Evolutionary conservation across 2,113 vertebrate species (phyloP).

Genomic region (Brachyhypopomus occidentalis): DNA sequence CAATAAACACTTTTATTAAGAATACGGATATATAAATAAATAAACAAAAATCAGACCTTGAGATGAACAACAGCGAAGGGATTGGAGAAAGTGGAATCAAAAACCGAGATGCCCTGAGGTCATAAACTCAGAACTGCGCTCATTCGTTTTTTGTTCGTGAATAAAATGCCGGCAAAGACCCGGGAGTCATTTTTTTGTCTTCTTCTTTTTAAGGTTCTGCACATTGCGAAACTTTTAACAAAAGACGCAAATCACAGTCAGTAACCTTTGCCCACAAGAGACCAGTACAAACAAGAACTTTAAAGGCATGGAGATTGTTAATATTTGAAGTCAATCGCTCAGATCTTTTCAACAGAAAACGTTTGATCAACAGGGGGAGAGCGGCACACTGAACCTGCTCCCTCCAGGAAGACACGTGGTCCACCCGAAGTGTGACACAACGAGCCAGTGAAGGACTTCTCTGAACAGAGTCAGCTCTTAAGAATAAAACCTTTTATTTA

Average conservation of each 20-base stretch:
- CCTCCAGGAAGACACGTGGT: not conserved
- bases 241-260: constrained; percentile 15
- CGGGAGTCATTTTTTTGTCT: constrained; percentile 7
- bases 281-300: constrained; percentile 27
- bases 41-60: constrained; percentile 53
- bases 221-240: constrained; percentile 33
- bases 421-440: constrained; percentile 39
- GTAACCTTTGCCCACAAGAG: constrained; percentile 29
- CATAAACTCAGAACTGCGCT: not conserved
- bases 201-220: not conserved
- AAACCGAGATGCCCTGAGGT: constrained; percentile 18
- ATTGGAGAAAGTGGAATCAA: not conserved
- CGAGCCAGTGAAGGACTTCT: not conserved
- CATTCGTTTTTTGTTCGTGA: constrained; percentile 22
- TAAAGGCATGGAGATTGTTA: constrained; percentile 34
- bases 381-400: constrained; percentile 8
- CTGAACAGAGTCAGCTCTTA: not conserved
- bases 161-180: constrained; percentile 26
- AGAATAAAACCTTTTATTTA: constrained; percentile 8
- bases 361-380: constrained; percentile 25
- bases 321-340: constrained; percentile 45
- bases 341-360: constrained; percentile 18
- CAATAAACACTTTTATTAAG: constrained; percentile 38
- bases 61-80: constrained; percentile 26
- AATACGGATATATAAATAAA: no score